A percentile compares a stretch with the other conserved stretches of the same genome.
Conservation (phyloP, 2,797 vertebrate species). For the Pipistrellus pipistrellus region DNA sequence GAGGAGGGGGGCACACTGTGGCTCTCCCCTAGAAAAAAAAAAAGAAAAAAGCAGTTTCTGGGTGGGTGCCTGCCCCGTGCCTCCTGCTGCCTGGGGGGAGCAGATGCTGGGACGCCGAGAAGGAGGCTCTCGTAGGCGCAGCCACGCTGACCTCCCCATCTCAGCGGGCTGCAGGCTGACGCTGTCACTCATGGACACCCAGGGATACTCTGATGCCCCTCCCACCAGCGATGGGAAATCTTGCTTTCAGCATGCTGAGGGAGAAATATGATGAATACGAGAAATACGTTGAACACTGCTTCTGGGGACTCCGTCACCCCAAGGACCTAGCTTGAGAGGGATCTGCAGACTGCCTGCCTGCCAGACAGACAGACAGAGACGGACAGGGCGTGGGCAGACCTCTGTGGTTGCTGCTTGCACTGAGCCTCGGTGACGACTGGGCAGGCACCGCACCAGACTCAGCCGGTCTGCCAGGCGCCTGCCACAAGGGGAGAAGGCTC, state of each 20-base stretch:
- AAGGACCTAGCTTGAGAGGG: background rate
- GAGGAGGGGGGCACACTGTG: background rate
- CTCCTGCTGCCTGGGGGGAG: background rate
- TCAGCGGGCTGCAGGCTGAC: background rate
- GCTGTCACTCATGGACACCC: background rate
- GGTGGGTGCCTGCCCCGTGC: background rate
- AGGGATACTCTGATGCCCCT: background rate
- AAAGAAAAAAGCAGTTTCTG: background rate
- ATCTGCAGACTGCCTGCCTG: background rate
- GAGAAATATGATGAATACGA: background rate
- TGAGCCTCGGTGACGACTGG: background rate
- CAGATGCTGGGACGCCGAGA: background rate
- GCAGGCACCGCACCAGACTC: background rate
- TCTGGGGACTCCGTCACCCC: background rate
- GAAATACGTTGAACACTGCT: background rate
- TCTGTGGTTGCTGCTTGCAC: background rate
- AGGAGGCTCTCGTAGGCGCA: background rate
- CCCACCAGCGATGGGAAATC: background rate
- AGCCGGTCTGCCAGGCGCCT: background rate
- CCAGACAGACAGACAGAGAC: background rate
- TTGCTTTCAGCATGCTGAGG: constrained; percentile 32
- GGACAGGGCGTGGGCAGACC: background rate
- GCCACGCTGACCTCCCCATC: background rate
- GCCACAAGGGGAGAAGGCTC: background rate
- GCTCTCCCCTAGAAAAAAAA: background rate